A percentile compares a stretch with the other conserved stretches of the same genome.
These are phyloP conservation scores for Melierax canorus DNA, from an alignment of 2,113 vertebrate genomes.

Conservation along the genomic window DNA sequence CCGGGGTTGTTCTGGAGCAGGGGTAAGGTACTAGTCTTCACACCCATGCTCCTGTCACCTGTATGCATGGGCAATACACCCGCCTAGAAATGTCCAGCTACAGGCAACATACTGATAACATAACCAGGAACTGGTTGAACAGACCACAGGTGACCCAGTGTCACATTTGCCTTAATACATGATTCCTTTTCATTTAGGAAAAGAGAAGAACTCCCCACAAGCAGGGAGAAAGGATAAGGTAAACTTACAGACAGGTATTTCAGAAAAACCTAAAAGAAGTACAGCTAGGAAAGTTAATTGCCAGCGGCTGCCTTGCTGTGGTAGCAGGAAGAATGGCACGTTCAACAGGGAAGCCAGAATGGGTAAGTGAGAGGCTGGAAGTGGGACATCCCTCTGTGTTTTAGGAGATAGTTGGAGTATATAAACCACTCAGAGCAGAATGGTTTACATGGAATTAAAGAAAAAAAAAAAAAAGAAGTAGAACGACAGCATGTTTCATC, in stretches of 20 bases:
- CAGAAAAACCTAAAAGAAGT: background rate
- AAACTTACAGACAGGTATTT: background rate
- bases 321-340: background rate
- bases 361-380: background rate
- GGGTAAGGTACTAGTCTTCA: background rate
- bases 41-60: background rate
- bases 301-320: background rate
- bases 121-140: background rate
- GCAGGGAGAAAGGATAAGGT: background rate
- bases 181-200: background rate
- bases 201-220: background rate
- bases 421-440: background rate
- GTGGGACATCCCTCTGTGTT: background rate
- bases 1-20: background rate
- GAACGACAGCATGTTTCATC: background rate
- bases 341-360: background rate
- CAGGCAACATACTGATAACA: rapidly evolving
- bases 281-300: background rate
- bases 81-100: background rate
- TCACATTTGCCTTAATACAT: background rate
- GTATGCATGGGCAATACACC: rapidly evolving
- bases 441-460: background rate
- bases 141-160: background rate
- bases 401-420: background rate
- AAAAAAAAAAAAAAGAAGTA: background rate